phyloP scores from a whole-genome alignment of 2,888 invertebrate species.

The Chymomyza caudatula region DNA sequence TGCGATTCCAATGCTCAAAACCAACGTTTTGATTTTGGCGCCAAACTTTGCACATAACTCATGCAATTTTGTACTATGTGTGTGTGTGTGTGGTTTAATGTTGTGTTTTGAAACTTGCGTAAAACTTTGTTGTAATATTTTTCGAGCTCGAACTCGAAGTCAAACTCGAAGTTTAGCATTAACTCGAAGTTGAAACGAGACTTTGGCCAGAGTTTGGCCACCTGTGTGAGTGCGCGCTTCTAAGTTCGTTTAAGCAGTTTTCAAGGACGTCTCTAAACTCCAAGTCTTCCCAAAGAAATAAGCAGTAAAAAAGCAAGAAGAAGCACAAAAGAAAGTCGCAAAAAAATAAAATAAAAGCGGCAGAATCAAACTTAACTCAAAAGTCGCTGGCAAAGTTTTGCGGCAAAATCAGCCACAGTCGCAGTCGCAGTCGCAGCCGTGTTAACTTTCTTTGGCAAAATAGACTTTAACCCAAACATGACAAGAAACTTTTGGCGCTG shows the following conservation, averaged over 20 bases:
- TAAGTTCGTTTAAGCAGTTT: constrained; percentile 62
- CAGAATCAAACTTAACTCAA: constrained; percentile 54
- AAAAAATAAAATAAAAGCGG: constrained; percentile 24
- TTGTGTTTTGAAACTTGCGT: not conserved
- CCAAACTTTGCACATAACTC: not conserved
- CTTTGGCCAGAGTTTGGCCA: constrained; percentile 40
- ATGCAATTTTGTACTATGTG: not conserved
- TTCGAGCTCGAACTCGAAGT: not conserved
- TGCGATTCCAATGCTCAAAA: not conserved
- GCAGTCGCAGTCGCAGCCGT: constrained; percentile 24
- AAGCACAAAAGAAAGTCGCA: constrained; percentile 17
- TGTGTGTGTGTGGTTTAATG: not conserved
- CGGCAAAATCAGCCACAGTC: constrained; percentile 28
- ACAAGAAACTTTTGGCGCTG: constrained; percentile 48
- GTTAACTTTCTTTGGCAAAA: constrained; percentile 47
- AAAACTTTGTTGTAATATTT: constrained; percentile 7
- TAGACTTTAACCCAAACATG: constrained; percentile 55
- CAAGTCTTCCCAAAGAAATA: constrained; percentile 44
- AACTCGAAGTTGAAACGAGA: constrained; percentile 29
- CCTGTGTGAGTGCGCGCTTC: constrained; percentile 31
- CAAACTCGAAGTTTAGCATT: not conserved
- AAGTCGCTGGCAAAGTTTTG: constrained; percentile 63
- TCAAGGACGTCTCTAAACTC: constrained; percentile 76
- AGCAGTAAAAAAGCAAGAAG: constrained; percentile 38
- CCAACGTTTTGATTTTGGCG: not conserved